These are phyloP conservation scores for Agrotis puta DNA, from an alignment of 2,888 invertebrate species.

Conservation along the genomic window DNA sequence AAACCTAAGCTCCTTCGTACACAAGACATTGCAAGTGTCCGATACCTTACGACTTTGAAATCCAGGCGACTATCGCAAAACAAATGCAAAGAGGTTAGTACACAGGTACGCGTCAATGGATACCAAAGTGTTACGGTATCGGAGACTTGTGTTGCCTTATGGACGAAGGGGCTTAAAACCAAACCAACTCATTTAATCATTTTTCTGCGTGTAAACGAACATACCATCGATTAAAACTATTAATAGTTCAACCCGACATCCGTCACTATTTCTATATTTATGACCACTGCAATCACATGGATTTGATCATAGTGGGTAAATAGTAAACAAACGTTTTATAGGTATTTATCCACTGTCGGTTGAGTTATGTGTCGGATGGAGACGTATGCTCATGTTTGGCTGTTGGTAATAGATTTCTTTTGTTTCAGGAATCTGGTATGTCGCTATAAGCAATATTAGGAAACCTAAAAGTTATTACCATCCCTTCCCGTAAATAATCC, in stretches of 20 bases:
- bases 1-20: too few relatives aligned
- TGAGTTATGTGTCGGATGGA: background rate
- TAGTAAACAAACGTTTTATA: conserved; percentile 4
- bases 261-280: conserved; percentile 39
- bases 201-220: conserved; percentile 14
- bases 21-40: too few relatives aligned
- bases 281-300: conserved; percentile 21
- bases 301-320: conserved; percentile 35
- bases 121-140: too few relatives aligned
- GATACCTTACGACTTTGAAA: too few relatives aligned
- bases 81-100: too few relatives aligned
- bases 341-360: too few relatives aligned
- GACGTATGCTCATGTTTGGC: background rate
- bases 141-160: too few relatives aligned
- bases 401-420: background rate
- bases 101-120: too few relatives aligned
- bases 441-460: background rate
- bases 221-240: conserved; percentile 1
- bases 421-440: background rate
- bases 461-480: too few relatives aligned
- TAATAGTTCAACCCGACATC: conserved; percentile 6
- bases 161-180: too few relatives aligned
- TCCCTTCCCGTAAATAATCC: too few relatives aligned
- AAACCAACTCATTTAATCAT: background rate
- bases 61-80: too few relatives aligned